Base-by-base conservation (phyloP, 2,888 invertebrate species). In the Hydraecia micacea region DNA sequence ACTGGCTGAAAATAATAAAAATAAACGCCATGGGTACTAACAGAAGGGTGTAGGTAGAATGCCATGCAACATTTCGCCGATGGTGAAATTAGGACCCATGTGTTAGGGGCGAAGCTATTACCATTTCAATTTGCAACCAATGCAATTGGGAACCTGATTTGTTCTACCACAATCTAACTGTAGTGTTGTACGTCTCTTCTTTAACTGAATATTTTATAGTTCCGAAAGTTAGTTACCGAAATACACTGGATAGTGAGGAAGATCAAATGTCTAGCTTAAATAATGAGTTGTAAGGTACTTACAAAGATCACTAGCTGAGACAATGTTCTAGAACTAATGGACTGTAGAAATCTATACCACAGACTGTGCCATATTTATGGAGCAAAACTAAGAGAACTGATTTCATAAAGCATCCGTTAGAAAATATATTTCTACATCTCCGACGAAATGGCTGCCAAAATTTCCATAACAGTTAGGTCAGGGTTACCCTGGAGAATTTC, bases 401-500 rank as follows among this genome's bases (percentile, higher is more conserved):
- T 72, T 75, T 73, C 39, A 52, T 72, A 68, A 55, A 76, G 49
- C 52, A 70, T 73, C 9, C 25, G 15, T 78, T 58, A 52, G 25
- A 55, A 71, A 60, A 60, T 74, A 68, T 67, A 69, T 63, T 66
- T 83, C n/a, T 71, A 49, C 3, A 63, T 70, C 36, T 68, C 62
- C 21, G 32, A 39, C 49, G 42, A 55, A 75, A 73, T 72, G 63
- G 58, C 46, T 85, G 83, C 77, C 83, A 88, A 75, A 2, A 75
- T 76, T 74, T 66, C 13, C 55, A 76, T 68, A 75, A 79, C 84
- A 72, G 18, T 68, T 77, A 84, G 86, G 86, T 87, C 90, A 90
- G 67, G 86, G 88, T 83, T 79, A 60, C 55, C 55, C 77, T 87
- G 84, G 79, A 84, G 13, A 46, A 68, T 75, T 77, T 87, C 82